Percentiles rank a stretch among this genome's conserved stretches.
Evolutionary conservation across 1,140 invertebrate species (phyloP).

Genomic region (Paralvinella palmiformis): DNA sequence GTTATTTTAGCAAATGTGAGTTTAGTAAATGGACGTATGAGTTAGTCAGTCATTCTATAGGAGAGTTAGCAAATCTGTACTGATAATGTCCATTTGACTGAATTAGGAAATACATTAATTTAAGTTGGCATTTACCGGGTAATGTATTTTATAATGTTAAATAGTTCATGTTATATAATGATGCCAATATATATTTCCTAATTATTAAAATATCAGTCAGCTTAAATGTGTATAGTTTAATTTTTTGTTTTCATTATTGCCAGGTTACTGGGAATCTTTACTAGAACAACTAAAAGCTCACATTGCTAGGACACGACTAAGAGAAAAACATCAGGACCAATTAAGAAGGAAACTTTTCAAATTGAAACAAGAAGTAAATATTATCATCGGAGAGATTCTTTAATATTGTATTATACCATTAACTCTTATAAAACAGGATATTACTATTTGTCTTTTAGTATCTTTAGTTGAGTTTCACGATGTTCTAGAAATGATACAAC

Average conservation of each 20-base stretch:
- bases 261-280: conserved; percentile 89
- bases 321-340: conserved; percentile 88
- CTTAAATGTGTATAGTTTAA: background rate
- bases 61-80: too few species aligned
- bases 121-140: too few species aligned
- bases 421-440: too few species aligned
- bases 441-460: too few species aligned
- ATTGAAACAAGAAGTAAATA: conserved; percentile 66
- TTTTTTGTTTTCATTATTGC: conserved; percentile 9
- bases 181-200: background rate
- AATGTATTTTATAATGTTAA: too few species aligned
- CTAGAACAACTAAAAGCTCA: conserved; percentile 90
- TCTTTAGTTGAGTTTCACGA: too few species aligned
- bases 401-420: conserved; percentile 27
- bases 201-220: background rate
- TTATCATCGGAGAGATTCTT: background rate
- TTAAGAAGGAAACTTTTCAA: conserved; percentile 81
- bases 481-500: too few species aligned
- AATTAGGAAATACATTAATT: too few species aligned
- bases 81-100: too few species aligned
- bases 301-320: conserved; percentile 83
- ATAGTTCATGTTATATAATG: too few species aligned
- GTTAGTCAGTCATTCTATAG: too few species aligned
- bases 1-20: background rate
- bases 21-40: too few species aligned